Conservation (phyloP, 1,140 invertebrate genomes). For the Globodera rostochiensis region DNA sequence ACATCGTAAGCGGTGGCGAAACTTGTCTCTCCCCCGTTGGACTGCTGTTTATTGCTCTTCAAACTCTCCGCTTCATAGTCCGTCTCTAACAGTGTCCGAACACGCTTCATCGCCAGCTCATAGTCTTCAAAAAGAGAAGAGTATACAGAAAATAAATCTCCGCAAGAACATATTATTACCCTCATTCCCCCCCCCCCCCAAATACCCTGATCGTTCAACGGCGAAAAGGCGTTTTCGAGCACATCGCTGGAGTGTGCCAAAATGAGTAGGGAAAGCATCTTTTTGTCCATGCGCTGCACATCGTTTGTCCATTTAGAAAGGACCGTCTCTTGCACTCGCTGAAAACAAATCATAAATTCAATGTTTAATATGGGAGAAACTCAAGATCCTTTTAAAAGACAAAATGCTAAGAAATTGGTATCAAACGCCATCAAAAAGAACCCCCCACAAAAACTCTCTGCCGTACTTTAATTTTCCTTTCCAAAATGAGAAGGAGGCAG, state of each 20-base stretch:
- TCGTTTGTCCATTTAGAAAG: conserved; percentile 94
- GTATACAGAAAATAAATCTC: background rate
- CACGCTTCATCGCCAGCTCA: conserved; percentile 93
- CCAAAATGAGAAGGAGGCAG: too few species aligned
- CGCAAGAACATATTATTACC: conserved; percentile 12
- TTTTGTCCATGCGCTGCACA: conserved; percentile 92
- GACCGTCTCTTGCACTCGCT: conserved; percentile 86
- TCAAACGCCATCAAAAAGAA: background rate
- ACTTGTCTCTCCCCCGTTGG: conserved; percentile 82
- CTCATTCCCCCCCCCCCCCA: background rate
- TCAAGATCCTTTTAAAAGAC: background rate
- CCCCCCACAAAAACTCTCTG: conserved; percentile 8
- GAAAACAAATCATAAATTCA: conserved; percentile 6
- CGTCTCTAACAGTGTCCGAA: conserved; percentile 88
- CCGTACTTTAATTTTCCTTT: conserved; percentile 8
- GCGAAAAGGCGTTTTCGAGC: conserved; percentile 98
- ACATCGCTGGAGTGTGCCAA: conserved; percentile 97
- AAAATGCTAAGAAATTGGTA: background rate
- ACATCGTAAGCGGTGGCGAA: conserved; percentile 72
- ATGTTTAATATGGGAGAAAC: too few species aligned
- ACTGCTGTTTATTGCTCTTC: conserved; percentile 67
- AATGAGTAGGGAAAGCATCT: conserved; percentile 87
- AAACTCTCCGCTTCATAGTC: conserved; percentile 78
- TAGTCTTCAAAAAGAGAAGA: conserved; percentile 76
- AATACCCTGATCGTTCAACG: conserved; percentile 72